Conservation (phyloP, 2,797 vertebrate species). For the Thaleichthys pacificus region DNA sequence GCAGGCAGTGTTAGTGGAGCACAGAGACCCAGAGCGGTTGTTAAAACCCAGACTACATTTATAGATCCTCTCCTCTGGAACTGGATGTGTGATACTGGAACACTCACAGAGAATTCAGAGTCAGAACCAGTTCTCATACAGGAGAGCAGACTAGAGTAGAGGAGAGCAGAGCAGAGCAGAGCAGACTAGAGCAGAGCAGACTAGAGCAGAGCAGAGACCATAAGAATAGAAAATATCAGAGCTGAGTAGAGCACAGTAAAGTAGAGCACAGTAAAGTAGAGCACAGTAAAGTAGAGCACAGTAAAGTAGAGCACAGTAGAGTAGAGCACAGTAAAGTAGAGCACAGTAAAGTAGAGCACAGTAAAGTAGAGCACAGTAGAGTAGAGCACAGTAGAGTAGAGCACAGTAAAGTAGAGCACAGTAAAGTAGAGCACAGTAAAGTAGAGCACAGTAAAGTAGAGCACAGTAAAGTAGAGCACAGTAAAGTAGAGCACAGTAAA, state of each 20-base stretch:
- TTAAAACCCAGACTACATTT: slow-evolving; percentile 49
- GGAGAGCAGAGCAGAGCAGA: too few relatives aligned
- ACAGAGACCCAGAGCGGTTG: slow-evolving; percentile 28
- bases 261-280: background rate
- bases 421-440: background rate
- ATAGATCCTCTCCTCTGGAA: slow-evolving; percentile 14
- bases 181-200: too few relatives aligned
- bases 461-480: background rate
- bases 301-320: background rate
- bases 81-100: background rate
- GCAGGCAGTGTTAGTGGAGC: slow-evolving; percentile 53
- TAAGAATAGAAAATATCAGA: slow-evolving; percentile 4
- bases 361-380: background rate
- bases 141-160: background rate
- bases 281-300: background rate
- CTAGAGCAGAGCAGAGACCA: background rate
- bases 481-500: background rate
- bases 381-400: background rate
- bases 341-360: background rate
- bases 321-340: background rate
- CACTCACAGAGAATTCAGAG: background rate
- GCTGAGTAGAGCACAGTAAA: background rate
- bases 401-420: background rate
- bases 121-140: too few relatives aligned
- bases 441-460: background rate